Base-by-base conservation (phyloP, 2,888 invertebrate genomes). In the Strigamia crassipes region DNA sequence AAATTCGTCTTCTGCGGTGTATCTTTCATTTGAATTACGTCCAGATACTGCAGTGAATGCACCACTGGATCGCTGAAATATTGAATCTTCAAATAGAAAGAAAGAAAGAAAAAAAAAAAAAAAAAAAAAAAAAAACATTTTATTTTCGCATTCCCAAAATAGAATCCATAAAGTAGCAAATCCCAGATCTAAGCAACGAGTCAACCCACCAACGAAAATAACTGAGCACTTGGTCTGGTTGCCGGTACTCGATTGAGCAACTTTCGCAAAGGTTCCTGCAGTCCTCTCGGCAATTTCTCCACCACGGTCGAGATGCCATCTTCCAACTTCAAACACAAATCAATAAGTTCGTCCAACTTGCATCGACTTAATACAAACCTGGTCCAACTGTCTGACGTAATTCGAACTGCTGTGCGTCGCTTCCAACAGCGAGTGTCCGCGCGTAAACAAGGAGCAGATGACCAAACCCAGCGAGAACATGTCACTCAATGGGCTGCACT, bases 401-500 rank as follows among this genome's bases (percentile, higher is more conserved):
- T 93, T 92, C 84, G 95, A 92, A 77, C 94, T 92, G 86, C 94
- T 96, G 89, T 97, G 94, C 87, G 94, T 94, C 15, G 97, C 94
- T 87, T 96, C 95, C 84, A 99, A 93, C 66, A 99, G 90, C 0
- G 96, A 92, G 85, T 92, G 92, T 46, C 99, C 98, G 84, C 92
- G 91, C 89, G 97, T 97, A 90, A 96, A 98, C 82, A 98, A 92
- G 83, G 97, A 92, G 87, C 95, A 96, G 85, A 99, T 93, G 81
- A 97, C 93, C 91, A 99, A 93, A 21, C 98, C 99, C 85, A 99
- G 90, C 0, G 97, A 96, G 89, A 94, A 99, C 94, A 99, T 97
- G 88, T 99, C 99, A 85, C 96, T 96, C 77, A 94, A 91, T 81
- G 94, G 93, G 87, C 94, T 95, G 89, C 94, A 94, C 79, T 91